Conservation (phyloP, 2,888 invertebrate genomes). For the Tridacna gigas region DNA sequence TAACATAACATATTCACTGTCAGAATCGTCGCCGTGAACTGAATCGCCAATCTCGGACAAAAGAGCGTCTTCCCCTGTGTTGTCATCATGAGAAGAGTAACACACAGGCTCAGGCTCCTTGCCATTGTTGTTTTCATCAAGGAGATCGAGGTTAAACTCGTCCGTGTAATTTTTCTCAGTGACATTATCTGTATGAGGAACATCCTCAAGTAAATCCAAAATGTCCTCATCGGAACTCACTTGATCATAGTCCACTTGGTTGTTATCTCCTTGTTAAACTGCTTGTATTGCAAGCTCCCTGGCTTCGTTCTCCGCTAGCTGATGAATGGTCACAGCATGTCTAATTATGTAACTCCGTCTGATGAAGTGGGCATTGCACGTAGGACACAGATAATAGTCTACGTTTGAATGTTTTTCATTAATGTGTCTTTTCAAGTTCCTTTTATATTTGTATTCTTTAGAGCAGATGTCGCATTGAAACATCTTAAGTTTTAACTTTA, state of each 20-base stretch:
- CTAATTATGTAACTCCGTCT: not conserved
- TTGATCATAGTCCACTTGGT: not conserved
- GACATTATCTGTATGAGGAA: not conserved
- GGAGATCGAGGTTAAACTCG: not conserved
- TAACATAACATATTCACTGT: too few relatives aligned
- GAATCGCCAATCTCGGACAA: not conserved
- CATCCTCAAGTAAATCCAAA: not conserved
- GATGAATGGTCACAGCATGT: not conserved
- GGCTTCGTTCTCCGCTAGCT: not conserved
- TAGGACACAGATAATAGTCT: not conserved
- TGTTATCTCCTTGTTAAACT: not conserved
- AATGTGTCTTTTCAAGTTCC: too few relatives aligned
- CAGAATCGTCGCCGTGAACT: not conserved
- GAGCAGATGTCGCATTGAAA: too few relatives aligned
- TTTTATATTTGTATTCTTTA: too few relatives aligned
- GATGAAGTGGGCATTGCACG: not conserved
- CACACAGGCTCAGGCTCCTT: not conserved
- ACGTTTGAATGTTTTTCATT: too few relatives aligned
- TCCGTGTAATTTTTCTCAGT: not conserved
- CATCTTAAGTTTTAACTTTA: too few relatives aligned
- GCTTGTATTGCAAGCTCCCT: not conserved
- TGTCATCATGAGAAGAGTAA: not conserved
- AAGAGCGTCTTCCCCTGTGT: not conserved
- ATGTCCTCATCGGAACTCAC: constrained; percentile 1
- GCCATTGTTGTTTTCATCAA: not conserved